Evolutionary conservation across 2,888 invertebrate genomes (phyloP).

Genomic region (Tillus elongatus): DNA sequence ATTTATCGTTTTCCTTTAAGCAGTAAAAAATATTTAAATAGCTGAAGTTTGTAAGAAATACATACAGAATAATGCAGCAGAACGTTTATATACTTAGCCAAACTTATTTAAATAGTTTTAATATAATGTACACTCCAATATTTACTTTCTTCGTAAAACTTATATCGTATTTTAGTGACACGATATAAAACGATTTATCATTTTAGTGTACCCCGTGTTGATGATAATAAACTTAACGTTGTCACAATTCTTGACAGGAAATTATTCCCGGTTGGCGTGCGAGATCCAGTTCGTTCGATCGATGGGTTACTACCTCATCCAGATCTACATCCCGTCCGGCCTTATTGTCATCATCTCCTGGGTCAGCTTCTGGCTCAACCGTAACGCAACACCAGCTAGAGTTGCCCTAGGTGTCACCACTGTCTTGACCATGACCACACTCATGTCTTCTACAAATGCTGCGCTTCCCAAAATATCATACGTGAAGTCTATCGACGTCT

Average conservation of each 20-base stretch:
- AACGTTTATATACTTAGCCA: no score
- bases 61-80: no score
- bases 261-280: slow-evolving; percentile 92
- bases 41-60: no score
- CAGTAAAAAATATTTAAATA: no score
- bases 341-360: slow-evolving; percentile 95
- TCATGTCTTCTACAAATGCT: slow-evolving; percentile 93
- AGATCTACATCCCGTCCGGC: slow-evolving; percentile 96
- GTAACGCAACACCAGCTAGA: slow-evolving; percentile 89
- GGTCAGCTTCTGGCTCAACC: slow-evolving; percentile 95
- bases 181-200: no score
- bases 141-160: no score
- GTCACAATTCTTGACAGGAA: slow-evolving; percentile 74
- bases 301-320: slow-evolving; percentile 97
- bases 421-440: slow-evolving; percentile 95
- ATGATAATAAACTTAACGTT: no score
- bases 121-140: no score
- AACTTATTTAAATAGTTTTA: no score
- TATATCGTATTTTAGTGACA: no score
- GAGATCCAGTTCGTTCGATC: slow-evolving; percentile 95
- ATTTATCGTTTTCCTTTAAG: no score
- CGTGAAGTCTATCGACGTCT: slow-evolving; percentile 96
- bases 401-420: slow-evolving; percentile 91
- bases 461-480: slow-evolving; percentile 96
- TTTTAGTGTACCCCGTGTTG: no score